Conservation (phyloP, 1,140 invertebrate species). For the Drosophila funebris region DNA sequence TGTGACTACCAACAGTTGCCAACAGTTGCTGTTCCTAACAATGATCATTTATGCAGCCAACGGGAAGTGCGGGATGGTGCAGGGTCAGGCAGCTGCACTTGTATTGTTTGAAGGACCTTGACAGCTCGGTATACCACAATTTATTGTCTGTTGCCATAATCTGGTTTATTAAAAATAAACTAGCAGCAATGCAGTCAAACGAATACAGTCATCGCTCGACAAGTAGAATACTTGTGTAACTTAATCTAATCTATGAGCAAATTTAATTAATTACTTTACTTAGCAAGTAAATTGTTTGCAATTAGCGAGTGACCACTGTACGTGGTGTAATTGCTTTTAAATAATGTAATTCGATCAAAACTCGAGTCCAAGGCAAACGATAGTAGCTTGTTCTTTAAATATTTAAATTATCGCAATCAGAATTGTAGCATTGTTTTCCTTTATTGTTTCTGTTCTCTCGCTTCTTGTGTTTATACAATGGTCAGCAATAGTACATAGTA, state of each 20-base stretch:
- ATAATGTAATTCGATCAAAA: slow-evolving; percentile 12
- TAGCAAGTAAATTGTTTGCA: no score
- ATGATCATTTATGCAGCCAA: not conserved
- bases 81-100: not conserved
- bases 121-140: not conserved
- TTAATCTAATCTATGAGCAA: no score
- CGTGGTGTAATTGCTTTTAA: not conserved
- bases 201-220: not conserved
- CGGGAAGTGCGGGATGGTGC: not conserved
- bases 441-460: not conserved
- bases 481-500: not conserved
- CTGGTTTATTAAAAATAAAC: not conserved
- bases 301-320: not conserved
- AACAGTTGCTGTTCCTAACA: not conserved
- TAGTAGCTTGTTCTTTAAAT: slow-evolving; percentile 13
- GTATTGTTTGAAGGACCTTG: not conserved
- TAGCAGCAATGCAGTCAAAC: not conserved
- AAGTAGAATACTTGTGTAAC: not conserved
- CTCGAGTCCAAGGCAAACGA: not conserved
- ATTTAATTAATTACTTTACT: no score
- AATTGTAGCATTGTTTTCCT: slow-evolving; percentile 1
- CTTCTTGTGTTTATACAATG: slow-evolving; percentile 1
- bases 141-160: not conserved
- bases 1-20: not conserved
- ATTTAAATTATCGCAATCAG: slow-evolving; percentile 24